These are phyloP conservation scores for Ptyas mucosa DNA, from an alignment of 2,113 vertebrate genomes.

Conservation along the genomic window DNA sequence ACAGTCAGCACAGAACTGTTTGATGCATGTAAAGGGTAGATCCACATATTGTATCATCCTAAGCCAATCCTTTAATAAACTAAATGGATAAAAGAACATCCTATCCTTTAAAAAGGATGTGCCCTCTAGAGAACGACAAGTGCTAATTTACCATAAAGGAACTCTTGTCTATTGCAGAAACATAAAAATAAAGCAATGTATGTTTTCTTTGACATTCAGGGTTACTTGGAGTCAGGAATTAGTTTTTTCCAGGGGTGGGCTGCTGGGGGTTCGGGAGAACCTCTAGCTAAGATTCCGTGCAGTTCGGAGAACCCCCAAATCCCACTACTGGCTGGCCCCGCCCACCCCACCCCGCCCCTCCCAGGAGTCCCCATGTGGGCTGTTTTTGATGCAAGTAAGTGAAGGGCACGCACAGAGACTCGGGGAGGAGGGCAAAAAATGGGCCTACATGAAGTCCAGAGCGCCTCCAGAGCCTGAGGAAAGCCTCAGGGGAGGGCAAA, in stretches of 20 bases:
- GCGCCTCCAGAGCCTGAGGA: no score
- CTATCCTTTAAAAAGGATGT: background rate
- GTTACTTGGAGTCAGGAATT: background rate
- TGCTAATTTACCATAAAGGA: background rate
- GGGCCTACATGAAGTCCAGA: no score
- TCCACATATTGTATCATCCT: background rate
- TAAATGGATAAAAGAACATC: background rate
- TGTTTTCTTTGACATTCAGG: constrained; percentile 30
- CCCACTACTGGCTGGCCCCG: no score
- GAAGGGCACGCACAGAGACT: no score
- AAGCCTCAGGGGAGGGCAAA: no score
- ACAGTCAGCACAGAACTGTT: background rate
- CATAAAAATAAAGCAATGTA: background rate
- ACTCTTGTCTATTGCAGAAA: background rate
- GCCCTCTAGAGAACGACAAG: background rate
- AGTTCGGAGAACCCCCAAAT: no score
- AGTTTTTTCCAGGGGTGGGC: background rate
- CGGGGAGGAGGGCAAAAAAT: no score
- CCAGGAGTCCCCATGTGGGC: no score
- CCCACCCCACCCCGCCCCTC: no score
- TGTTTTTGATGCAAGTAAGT: no score
- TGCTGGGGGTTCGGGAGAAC: no score
- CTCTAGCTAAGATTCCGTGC: no score
- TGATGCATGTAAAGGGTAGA: background rate
- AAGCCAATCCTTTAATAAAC: background rate